Evolutionary conservation across 1,140 invertebrate species (phyloP), one percentile per base, ranked within the genome.

Genomic region (Orius insidiosus): DNA sequence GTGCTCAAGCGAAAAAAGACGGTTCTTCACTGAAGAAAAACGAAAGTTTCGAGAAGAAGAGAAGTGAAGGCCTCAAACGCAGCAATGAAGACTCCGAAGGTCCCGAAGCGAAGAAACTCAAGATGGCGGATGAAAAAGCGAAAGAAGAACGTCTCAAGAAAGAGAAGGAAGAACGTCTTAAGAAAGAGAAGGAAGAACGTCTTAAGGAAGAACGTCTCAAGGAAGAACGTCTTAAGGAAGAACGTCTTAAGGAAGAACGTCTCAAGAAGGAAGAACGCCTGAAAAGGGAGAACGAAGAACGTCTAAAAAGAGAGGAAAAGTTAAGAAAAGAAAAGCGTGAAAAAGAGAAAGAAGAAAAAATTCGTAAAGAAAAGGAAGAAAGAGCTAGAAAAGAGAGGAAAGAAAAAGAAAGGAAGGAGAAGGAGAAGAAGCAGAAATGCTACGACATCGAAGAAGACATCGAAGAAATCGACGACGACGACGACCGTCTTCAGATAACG

Each of bases 381-480:
- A 16, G 14, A 24, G 24, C 24, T 3, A 3, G 24, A 24, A 24
- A 24, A 24, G 24, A 24, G 7, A 3, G 24, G 7, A 24, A 24
- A 24, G 24, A 24, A 7, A 24, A 24, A 24, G 24, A 24, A 24
- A 3, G 24, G 3, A 24, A 24, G 7, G 24, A 24, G 7, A 24
- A 24, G 7, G 24, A 24, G 24, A 24, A 24, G 24, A 24, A 24
- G 24, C 3, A 24, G 24, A 24, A 24, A 24, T 7, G 24, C 24
- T 24, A 24, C 24, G 24, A 24, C 24, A 24, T 24, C 13, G 54
- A 56, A 16, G 54, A 55, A 33, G 46, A 47, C n/a, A 49, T 53
- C 8, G 51, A 51, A 18, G 52, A 46, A 24, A 38, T 39, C 5
- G 34, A 35, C n/a, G 50, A 50, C 34, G 36, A 40, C 19, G 36